Evolutionary conservation across 2,113 vertebrate species (phyloP).

Genomic region (Piliocolobus tephrosceles): DNA sequence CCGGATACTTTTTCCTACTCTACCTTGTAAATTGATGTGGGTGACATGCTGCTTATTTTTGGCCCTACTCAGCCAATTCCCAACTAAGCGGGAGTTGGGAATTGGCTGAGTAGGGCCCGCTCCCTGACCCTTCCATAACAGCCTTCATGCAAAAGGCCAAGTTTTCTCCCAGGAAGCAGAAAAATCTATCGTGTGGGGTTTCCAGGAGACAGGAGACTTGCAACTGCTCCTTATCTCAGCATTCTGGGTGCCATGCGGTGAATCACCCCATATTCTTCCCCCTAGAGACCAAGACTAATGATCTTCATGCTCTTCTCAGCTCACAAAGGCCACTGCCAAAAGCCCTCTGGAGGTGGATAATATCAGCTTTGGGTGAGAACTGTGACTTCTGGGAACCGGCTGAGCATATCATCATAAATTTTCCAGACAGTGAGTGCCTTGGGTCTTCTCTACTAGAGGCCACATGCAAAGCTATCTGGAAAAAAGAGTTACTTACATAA

Average conservation of each 20-base stretch:
- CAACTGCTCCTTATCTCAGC: neutral
- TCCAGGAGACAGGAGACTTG: neutral
- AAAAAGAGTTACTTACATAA: slow-evolving; percentile 88
- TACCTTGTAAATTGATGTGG: neutral
- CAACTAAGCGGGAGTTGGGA: neutral
- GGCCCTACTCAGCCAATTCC: neutral
- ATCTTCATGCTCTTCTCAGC: neutral
- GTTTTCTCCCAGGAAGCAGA: neutral
- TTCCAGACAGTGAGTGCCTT: neutral
- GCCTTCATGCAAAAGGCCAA: neutral
- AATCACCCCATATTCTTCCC: neutral
- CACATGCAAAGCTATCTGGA: neutral
- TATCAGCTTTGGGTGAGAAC: neutral
- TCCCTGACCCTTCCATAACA: neutral
- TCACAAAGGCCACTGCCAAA: slow-evolving; percentile 6
- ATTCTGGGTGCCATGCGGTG: neutral
- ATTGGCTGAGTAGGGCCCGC: neutral
- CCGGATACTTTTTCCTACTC: neutral
- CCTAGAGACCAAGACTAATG: neutral
- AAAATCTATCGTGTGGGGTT: neutral
- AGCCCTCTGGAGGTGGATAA: neutral
- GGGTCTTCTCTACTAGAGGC: slow-evolving; percentile 8
- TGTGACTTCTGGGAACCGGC: slow-evolving; percentile 15
- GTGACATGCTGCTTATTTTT: neutral
- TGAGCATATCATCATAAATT: neutral